A percentile compares a stretch with the other conserved stretches of the same genome.
phyloP scores from a whole-genome alignment of 2,888 invertebrate genomes.

The Eurois occulta region DNA sequence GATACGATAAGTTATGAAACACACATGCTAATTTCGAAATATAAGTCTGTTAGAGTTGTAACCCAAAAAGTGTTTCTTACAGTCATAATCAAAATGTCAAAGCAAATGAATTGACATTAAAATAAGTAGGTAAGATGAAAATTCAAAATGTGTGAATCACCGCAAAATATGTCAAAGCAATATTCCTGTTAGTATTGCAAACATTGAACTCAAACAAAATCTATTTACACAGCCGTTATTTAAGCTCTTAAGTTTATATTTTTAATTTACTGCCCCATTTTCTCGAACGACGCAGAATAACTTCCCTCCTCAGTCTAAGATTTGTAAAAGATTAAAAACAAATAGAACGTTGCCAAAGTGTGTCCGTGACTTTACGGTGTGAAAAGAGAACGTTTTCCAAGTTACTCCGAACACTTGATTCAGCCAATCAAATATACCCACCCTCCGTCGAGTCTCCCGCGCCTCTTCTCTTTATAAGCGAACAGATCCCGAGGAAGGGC shows the following conservation, averaged over 20 bases:
- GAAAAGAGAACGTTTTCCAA: slow-evolving; percentile 88
- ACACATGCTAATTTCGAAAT: neutral
- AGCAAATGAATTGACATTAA: neutral
- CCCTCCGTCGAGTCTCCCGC: slow-evolving; percentile 87
- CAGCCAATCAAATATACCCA: slow-evolving; percentile 92
- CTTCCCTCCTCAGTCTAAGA: slow-evolving; percentile 27
- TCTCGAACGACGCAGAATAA: slow-evolving; percentile 13
- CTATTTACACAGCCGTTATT: neutral
- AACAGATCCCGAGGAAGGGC: slow-evolving; percentile 73
- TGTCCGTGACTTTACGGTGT: slow-evolving; percentile 83
- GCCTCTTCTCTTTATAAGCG: slow-evolving; percentile 89
- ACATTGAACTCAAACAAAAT: slow-evolving; percentile 11
- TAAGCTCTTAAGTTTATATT: slow-evolving; percentile 14
- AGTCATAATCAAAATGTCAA: neutral
- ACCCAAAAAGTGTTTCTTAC: neutral
- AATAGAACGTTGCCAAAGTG: slow-evolving; percentile 73
- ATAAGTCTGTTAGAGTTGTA: too few relatives aligned
- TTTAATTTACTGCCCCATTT: slow-evolving; percentile 30
- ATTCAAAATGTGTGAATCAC: neutral
- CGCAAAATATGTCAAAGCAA: neutral
- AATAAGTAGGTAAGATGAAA: too few relatives aligned
- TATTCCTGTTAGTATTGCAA: neutral
- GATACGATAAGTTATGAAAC: neutral
- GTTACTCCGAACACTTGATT: slow-evolving; percentile 92
- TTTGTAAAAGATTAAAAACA: slow-evolving; percentile 63